Conservation (phyloP, 2,888 invertebrate species). For the Meloe dianella region DNA sequence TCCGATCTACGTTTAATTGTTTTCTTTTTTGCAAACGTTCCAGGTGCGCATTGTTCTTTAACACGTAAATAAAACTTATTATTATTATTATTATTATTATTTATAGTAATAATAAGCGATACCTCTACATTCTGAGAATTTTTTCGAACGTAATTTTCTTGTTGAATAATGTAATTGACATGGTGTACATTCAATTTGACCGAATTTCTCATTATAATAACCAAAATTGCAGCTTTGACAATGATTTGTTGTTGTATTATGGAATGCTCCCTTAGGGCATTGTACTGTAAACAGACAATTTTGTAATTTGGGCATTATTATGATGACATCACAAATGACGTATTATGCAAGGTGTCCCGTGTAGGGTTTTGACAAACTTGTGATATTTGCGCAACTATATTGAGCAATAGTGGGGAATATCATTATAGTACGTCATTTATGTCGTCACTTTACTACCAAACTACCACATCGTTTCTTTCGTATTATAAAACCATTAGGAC, state of each 20-base stretch:
- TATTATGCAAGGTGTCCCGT: no score
- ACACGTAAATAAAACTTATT: no score
- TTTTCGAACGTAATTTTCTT: slow-evolving; percentile 59
- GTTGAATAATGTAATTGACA: slow-evolving; percentile 69
- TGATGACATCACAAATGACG: no score
- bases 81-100: no score
- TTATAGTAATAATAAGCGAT: slow-evolving; percentile 29
- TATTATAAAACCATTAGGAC: slow-evolving; percentile 63
- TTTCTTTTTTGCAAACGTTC: slow-evolving; percentile 59
- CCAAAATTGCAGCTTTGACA: slow-evolving; percentile 68
- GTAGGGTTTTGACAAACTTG: no score
- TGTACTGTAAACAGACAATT: slow-evolving; percentile 57
- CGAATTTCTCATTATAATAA: slow-evolving; percentile 65
- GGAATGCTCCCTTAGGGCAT: slow-evolving; percentile 71
- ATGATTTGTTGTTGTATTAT: slow-evolving; percentile 61
- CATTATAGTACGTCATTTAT: no score
- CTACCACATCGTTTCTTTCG: slow-evolving; percentile 66
- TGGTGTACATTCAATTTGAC: slow-evolving; percentile 62
- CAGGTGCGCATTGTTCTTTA: slow-evolving; percentile 65
- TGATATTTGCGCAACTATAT: no score
- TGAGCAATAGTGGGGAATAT: no score
- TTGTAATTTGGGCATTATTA: neutral
- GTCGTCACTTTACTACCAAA: slow-evolving; percentile 28
- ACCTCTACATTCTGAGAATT: slow-evolving; percentile 65
- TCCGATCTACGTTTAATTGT: slow-evolving; percentile 46